These are phyloP conservation scores for Agrotis exclamationis DNA, from an alignment of 2,888 invertebrate species.

Conservation along the genomic window DNA sequence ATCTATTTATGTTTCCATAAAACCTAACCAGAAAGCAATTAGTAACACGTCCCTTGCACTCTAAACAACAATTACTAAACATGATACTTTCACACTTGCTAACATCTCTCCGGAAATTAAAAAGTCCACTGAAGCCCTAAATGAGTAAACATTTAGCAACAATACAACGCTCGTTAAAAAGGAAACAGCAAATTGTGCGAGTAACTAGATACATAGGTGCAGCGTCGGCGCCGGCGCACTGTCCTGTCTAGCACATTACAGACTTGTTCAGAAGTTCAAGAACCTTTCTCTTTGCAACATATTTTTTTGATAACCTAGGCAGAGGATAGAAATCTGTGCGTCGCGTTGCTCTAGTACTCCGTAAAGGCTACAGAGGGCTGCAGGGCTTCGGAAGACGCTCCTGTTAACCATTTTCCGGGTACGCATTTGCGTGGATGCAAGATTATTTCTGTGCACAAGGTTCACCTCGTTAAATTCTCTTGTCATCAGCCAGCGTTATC, in stretches of 20 bases:
- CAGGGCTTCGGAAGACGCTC: too few species aligned
- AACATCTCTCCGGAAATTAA: slow-evolving; percentile 26
- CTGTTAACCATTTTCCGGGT: too few species aligned
- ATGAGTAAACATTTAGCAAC: slow-evolving; percentile 22
- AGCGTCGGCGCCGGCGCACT: slow-evolving; percentile 49
- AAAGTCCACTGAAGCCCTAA: slow-evolving; percentile 26
- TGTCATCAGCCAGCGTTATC: too few species aligned
- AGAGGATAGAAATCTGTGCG: too few species aligned
- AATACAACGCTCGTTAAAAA: slow-evolving; percentile 45
- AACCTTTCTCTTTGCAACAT: background rate
- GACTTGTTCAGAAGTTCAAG: slow-evolving; percentile 8
- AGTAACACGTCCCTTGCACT: background rate
- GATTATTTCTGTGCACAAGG: too few species aligned
- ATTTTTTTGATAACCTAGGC: too few species aligned
- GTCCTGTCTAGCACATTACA: slow-evolving; percentile 21
- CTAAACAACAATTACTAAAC: slow-evolving; percentile 1
- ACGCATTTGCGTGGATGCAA: too few species aligned
- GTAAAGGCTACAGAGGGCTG: too few species aligned
- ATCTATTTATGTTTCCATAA: background rate
- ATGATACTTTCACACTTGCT: background rate
- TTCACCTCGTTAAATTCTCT: too few species aligned
- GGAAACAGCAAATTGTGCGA: slow-evolving; percentile 58
- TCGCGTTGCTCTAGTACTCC: too few species aligned
- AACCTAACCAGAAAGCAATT: background rate
- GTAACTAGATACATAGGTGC: slow-evolving; percentile 51